Conservation (phyloP, 2,113 vertebrate species). For the Anarrhichthys ocellatus region DNA sequence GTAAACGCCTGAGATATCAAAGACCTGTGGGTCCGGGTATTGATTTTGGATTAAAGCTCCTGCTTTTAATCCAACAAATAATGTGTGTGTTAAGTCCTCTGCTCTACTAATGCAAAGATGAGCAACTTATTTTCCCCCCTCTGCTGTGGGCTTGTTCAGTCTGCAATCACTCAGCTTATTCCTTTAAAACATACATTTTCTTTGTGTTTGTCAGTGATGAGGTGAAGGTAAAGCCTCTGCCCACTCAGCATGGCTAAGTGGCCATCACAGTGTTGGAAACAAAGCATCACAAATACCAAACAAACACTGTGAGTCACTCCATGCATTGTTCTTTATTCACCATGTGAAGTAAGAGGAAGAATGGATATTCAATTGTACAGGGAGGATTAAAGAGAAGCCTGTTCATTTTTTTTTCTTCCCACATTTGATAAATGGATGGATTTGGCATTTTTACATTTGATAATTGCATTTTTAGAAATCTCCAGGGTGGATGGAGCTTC, state of each 20-base stretch:
- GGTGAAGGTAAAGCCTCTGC: constrained; percentile 70
- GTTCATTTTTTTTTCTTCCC: constrained; percentile 1
- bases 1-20: constrained; percentile 17
- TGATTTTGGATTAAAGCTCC: constrained; percentile 53
- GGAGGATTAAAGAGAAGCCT: background rate
- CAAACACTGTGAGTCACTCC: constrained; percentile 73
- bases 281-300: constrained; percentile 69
- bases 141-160: constrained; percentile 1
- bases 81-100: constrained; percentile 26
- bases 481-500: constrained; percentile 1
- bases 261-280: constrained; percentile 65
- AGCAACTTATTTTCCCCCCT: constrained; percentile 6
- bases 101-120: constrained; percentile 7
- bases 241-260: constrained; percentile 77
- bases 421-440: constrained; percentile 14
- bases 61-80: constrained; percentile 40
- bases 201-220: constrained; percentile 50
- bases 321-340: constrained; percentile 40
- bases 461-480: constrained; percentile 40
- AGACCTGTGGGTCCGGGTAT: constrained; percentile 33
- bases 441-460: constrained; percentile 42
- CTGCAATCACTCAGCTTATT: constrained; percentile 22
- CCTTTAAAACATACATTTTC: constrained; percentile 53
- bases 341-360: background rate
- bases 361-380: background rate